Evolutionary conservation across 2,113 vertebrate genomes (phyloP).

Genomic region (Rhinolophus ferrumequinum): DNA sequence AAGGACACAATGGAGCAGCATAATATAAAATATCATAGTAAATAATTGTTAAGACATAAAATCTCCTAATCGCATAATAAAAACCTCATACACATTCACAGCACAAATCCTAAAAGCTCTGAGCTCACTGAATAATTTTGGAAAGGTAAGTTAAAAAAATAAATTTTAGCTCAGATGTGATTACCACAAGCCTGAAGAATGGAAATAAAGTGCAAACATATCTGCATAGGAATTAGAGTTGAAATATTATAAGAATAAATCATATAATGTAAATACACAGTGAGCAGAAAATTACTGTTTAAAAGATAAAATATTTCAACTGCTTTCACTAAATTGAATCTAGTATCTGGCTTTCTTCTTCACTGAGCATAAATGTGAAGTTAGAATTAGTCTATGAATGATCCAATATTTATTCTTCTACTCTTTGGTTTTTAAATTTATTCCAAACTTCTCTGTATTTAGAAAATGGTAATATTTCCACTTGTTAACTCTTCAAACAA

Average conservation of each 20-base stretch:
- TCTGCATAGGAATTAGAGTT: conserved; percentile 29
- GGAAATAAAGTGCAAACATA: background rate
- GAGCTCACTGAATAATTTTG: background rate
- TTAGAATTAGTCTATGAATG: conserved; percentile 33
- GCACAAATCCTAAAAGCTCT: conserved; percentile 31
- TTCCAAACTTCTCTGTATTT: conserved; percentile 32
- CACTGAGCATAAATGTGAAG: background rate
- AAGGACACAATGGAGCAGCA: background rate
- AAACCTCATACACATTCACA: background rate
- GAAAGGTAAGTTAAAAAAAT: conserved; percentile 21
- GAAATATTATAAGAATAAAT: conserved; percentile 37
- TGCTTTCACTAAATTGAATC: conserved; percentile 52
- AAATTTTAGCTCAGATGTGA: background rate
- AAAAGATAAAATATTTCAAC: conserved; percentile 47
- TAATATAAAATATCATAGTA: background rate
- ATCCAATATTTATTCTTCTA: conserved; percentile 51
- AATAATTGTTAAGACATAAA: conserved; percentile 14
- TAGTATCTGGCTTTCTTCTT: conserved; percentile 65
- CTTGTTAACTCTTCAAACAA: background rate
- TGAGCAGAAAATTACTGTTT: conserved; percentile 46
- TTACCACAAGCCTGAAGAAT: background rate
- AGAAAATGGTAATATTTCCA: conserved; percentile 30
- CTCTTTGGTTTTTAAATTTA: conserved; percentile 46
- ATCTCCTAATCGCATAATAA: background rate
- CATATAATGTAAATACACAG: conserved; percentile 42